These are phyloP conservation scores for Paramormyrops kingsleyae DNA, from an alignment of 2,113 vertebrate genomes.

Conservation along the genomic window DNA sequence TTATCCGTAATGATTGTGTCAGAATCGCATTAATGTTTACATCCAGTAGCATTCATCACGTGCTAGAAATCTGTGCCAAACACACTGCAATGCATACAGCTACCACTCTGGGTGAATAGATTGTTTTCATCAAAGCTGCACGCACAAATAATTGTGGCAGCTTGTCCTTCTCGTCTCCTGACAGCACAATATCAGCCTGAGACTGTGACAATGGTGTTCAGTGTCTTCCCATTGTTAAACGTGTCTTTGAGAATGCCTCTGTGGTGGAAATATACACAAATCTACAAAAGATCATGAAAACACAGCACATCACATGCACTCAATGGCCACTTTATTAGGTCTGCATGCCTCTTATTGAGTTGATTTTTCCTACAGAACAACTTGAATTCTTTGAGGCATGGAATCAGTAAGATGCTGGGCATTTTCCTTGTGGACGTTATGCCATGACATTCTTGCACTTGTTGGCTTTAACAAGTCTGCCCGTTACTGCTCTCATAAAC, in stretches of 20 bases:
- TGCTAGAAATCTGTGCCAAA: background rate
- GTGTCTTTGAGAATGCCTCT: background rate
- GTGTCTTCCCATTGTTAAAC: background rate
- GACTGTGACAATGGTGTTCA: background rate
- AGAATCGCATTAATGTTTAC: background rate
- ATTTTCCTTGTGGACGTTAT: background rate
- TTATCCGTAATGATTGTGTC: background rate
- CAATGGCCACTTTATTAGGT: background rate
- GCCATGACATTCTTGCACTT: background rate
- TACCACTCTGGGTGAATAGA: background rate
- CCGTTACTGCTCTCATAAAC: background rate
- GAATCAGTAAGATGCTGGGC: background rate
- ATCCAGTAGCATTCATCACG: background rate
- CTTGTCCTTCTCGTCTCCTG: background rate
- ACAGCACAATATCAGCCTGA: constrained; percentile 4
- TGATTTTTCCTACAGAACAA: background rate
- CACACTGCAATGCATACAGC: background rate
- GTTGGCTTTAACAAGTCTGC: background rate
- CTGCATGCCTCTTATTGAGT: background rate
- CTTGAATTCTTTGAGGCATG: background rate
- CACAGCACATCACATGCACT: background rate
- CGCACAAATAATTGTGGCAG: background rate
- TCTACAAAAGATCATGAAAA: background rate
- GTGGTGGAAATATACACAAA: background rate
- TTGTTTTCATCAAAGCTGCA: background rate